Evolutionary conservation across 2,888 invertebrate species (phyloP).

Genomic region (Bimastos eiseni): DNA sequence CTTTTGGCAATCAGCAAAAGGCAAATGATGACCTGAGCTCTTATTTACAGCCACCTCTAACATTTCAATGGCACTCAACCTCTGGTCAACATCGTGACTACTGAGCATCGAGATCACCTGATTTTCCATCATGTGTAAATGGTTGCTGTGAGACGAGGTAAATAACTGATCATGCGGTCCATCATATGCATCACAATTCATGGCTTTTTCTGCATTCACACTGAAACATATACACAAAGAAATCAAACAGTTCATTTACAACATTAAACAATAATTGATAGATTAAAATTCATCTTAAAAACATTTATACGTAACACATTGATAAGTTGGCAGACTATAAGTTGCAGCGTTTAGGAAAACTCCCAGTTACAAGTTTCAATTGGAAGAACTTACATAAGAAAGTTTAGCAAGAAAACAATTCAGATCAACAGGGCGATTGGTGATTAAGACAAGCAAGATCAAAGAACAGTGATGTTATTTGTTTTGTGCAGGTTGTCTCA

Average conservation of each 20-base stretch:
- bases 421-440: too few relatives aligned
- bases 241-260: not conserved
- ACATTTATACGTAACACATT: not conserved
- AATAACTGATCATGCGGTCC: not conserved
- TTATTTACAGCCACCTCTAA: not conserved
- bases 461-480: too few relatives aligned
- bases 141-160: not conserved
- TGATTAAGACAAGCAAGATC: too few relatives aligned
- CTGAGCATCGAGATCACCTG: not conserved
- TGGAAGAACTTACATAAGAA: too few relatives aligned
- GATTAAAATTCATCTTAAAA: not conserved
- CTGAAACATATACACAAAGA: constrained; percentile 2
- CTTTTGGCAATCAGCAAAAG: constrained; percentile 17
- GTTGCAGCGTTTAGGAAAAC: too few relatives aligned
- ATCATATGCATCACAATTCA: constrained; percentile 2
- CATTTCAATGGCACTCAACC: not conserved
- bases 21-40: constrained; percentile 9
- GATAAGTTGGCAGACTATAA: too few relatives aligned
- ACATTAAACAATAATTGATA: not conserved
- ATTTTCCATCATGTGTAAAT: not conserved
- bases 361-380: too few relatives aligned
- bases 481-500: too few relatives aligned
- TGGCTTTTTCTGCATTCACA: not conserved
- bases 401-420: too few relatives aligned
- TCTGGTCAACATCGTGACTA: not conserved